phyloP scores from a whole-genome alignment of 1,140 invertebrate genomes.

The Drosophila bipectinata region DNA sequence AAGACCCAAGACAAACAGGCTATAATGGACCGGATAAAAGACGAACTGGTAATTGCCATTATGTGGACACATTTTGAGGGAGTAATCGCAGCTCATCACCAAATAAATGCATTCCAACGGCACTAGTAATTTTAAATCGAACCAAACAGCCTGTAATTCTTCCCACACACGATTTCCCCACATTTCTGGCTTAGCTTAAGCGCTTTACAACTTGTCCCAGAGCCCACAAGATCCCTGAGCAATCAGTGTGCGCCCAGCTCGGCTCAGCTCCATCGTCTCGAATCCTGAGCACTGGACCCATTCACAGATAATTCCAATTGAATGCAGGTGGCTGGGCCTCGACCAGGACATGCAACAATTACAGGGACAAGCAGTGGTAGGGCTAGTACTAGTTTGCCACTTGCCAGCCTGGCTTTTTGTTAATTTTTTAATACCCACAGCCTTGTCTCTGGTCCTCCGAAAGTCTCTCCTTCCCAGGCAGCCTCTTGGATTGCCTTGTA shows the following conservation, averaged over 20 bases:
- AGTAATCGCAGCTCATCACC: background rate
- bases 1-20: slow-evolving; percentile 9
- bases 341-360: slow-evolving; percentile 35
- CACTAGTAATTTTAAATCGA: slow-evolving; percentile 20
- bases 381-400: slow-evolving; percentile 34
- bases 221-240: slow-evolving; percentile 33
- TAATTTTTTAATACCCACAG: slow-evolving; percentile 52
- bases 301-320: slow-evolving; percentile 55
- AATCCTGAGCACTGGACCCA: slow-evolving; percentile 10
- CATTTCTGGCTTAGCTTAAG: slow-evolving; percentile 16
- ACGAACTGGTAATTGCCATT: background rate
- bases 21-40: slow-evolving; percentile 32
- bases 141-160: slow-evolving; percentile 4
- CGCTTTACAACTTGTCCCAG: slow-evolving; percentile 42
- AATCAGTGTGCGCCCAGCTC: slow-evolving; percentile 24
- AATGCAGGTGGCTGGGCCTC: slow-evolving; percentile 28
- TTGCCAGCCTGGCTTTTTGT: slow-evolving; percentile 37
- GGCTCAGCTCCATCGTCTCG: slow-evolving; percentile 8
- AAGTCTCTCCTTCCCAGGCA: background rate
- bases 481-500: slow-evolving; percentile 35
- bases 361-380: slow-evolving; percentile 13
- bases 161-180: slow-evolving; percentile 14
- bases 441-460: slow-evolving; percentile 2
- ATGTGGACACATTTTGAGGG: background rate
- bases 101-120: background rate